A percentile compares a stretch with the other conserved stretches of the same genome.
Evolutionary conservation across 2,888 invertebrate genomes (phyloP).

Genomic region (Dryococelus australis): DNA sequence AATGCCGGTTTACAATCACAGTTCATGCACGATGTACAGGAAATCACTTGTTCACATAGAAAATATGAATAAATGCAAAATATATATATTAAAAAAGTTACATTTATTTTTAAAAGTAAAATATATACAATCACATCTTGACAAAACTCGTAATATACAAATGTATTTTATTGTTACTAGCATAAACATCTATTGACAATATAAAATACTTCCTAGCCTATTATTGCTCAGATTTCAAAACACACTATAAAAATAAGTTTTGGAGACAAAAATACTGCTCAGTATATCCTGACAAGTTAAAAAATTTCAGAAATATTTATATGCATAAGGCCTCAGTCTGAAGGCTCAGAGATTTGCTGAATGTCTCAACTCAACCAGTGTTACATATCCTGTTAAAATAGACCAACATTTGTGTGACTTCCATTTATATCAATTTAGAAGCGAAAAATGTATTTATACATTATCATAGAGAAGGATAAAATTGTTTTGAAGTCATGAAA

Average conservation of each 20-base stretch:
- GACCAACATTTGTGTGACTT: not conserved
- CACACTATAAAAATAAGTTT: not conserved
- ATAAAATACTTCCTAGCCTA: not conserved
- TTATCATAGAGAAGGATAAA: not conserved
- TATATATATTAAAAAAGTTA: not conserved
- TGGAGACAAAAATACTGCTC: not conserved
- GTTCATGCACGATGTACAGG: too few relatives aligned
- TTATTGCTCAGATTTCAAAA: constrained; percentile 4
- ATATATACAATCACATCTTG: constrained; percentile 1
- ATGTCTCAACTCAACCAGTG: not conserved
- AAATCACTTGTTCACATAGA: too few relatives aligned
- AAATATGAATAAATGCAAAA: not conserved
- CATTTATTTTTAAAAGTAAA: not conserved
- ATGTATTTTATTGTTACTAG: not conserved
- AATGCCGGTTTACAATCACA: too few relatives aligned
- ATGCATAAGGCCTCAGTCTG: not conserved
- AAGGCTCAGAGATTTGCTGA: not conserved
- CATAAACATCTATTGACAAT: not conserved
- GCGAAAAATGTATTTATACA: not conserved
- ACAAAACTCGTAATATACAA: not conserved
- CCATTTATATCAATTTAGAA: too few relatives aligned
- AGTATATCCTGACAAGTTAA: not conserved
- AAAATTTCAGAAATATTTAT: not conserved
- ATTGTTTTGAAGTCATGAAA: not conserved
- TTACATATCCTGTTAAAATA: not conserved